phyloP scores from a whole-genome alignment of 2,888 invertebrate species.

The Matsumyia berberina region DNA sequence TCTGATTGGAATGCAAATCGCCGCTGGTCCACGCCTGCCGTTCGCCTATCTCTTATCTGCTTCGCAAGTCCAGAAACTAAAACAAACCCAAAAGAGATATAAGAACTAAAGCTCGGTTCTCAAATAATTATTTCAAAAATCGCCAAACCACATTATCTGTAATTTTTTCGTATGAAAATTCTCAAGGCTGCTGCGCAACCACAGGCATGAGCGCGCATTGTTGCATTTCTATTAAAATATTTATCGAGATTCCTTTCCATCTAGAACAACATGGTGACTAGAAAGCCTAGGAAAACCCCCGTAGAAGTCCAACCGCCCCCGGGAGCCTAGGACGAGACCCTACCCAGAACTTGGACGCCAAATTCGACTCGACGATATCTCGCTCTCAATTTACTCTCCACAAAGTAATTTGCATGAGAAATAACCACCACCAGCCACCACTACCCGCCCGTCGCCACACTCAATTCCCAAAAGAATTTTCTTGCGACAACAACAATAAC shows the following conservation, averaged over 20 bases:
- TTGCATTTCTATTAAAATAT: slow-evolving; percentile 50
- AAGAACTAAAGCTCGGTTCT: slow-evolving; percentile 10
- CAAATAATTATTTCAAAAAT: slow-evolving; percentile 50
- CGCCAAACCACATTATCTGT: slow-evolving; percentile 54
- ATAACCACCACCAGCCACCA: slow-evolving; percentile 44
- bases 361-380: slow-evolving; percentile 59
- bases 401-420: slow-evolving; percentile 73
- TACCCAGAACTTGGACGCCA: not conserved
- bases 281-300: not conserved
- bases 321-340: not conserved
- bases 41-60: not conserved
- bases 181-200: slow-evolving; percentile 3
- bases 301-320: too few species aligned
- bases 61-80: slow-evolving; percentile 10
- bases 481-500: slow-evolving; percentile 36
- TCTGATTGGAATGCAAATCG: slow-evolving; percentile 45
- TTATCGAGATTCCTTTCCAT: slow-evolving; percentile 57
- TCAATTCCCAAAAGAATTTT: slow-evolving; percentile 44
- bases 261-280: not conserved
- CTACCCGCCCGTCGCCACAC: not conserved
- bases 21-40: not conserved
- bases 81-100: not conserved
- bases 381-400: slow-evolving; percentile 64
- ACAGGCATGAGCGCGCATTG: slow-evolving; percentile 6
- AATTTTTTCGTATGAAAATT: slow-evolving; percentile 37